phyloP scores from a whole-genome alignment of 2,797 vertebrate species.

The Vipera latastei region DNA sequence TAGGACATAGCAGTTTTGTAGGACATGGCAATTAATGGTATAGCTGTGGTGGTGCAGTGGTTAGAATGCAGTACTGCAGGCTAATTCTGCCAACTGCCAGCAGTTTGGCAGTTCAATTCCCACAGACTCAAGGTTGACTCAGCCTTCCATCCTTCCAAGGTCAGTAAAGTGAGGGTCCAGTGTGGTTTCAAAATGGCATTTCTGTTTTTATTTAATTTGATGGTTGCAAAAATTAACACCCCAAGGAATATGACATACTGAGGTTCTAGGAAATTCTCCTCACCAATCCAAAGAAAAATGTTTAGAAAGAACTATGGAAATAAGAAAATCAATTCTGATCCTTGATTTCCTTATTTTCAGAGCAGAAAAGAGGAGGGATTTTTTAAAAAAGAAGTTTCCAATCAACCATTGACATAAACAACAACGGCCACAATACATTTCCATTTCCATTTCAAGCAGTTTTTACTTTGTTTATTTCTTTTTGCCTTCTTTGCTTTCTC shows the following conservation, averaged over 20 bases:
- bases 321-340: not conserved
- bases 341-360: not conserved
- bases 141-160: no score
- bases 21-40: not conserved
- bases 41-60: not conserved
- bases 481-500: not conserved
- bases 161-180: no score
- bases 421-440: not conserved
- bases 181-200: not conserved
- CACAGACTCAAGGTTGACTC: no score
- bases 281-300: not conserved
- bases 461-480: not conserved
- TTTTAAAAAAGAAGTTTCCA: not conserved
- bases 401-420: not conserved
- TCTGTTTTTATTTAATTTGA: not conserved
- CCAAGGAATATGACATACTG: not conserved
- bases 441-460: not conserved
- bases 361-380: not conserved
- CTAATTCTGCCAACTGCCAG: no score
- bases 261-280: not conserved
- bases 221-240: not conserved
- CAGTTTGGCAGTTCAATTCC: no score
- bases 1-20: not conserved
- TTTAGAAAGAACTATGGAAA: not conserved
- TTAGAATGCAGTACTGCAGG: no score